Evolutionary conservation across 2,113 vertebrate species (phyloP).

Genomic region (Polyodon spathula): DNA sequence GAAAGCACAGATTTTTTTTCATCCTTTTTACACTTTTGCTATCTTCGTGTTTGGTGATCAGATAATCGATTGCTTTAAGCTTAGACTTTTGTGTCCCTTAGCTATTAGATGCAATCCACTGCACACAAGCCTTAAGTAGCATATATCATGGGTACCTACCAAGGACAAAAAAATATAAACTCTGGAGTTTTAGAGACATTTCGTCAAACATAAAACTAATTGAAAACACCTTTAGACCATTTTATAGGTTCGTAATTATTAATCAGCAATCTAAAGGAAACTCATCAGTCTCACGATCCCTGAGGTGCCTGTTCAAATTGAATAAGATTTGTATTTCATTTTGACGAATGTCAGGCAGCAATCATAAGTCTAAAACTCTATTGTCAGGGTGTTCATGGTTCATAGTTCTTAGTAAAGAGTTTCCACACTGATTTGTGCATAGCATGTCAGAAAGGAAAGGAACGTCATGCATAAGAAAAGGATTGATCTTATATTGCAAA

Average conservation of each 20-base stretch:
- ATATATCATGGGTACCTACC: too few relatives aligned
- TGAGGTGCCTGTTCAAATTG: slow-evolving; percentile 3
- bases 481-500: slow-evolving; percentile 21
- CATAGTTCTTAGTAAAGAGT: slow-evolving; percentile 35
- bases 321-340: neutral
- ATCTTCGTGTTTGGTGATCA: too few relatives aligned
- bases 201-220: too few relatives aligned
- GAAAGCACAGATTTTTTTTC: too few relatives aligned
- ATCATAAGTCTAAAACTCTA: slow-evolving; percentile 32
- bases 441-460: slow-evolving; percentile 29
- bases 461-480: slow-evolving; percentile 37
- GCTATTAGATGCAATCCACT: too few relatives aligned
- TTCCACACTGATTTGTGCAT: slow-evolving; percentile 29
- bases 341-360: slow-evolving; percentile 33
- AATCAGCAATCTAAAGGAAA: neutral
- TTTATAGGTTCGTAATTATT: neutral
- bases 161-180: too few relatives aligned
- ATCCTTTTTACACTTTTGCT: too few relatives aligned
- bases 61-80: too few relatives aligned
- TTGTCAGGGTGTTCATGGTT: slow-evolving; percentile 36
- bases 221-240: slow-evolving; percentile 3
- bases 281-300: neutral
- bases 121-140: too few relatives aligned
- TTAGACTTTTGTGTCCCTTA: too few relatives aligned
- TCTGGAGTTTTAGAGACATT: too few relatives aligned